phyloP scores from a whole-genome alignment of 2,113 vertebrate species.

The Eubucco bourcierii region DNA sequence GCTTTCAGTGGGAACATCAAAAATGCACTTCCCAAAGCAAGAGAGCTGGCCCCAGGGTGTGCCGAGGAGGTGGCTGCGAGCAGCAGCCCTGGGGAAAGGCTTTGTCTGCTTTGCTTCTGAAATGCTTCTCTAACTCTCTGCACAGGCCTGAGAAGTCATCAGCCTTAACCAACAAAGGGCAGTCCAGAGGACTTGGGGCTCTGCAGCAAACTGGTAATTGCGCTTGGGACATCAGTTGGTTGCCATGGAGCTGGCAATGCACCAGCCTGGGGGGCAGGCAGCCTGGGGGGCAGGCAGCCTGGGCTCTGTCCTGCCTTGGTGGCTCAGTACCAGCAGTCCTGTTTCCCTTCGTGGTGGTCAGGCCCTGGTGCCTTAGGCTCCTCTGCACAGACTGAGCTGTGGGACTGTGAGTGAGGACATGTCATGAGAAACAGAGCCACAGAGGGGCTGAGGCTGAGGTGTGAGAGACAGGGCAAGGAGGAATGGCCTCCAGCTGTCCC shows the following conservation, averaged over 20 bases:
- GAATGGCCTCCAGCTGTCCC: no score
- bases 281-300: no score
- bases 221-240: not conserved
- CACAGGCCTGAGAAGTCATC: constrained; percentile 84
- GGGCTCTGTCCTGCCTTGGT: not conserved
- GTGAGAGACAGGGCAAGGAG: no score
- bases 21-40: not conserved
- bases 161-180: constrained; percentile 77
- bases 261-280: not conserved
- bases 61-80: not conserved
- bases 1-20: not conserved
- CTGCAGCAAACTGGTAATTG: constrained; percentile 81
- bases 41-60: not conserved
- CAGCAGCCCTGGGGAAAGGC: not conserved
- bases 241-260: not conserved
- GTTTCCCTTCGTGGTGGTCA: not conserved
- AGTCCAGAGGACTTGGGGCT: constrained; percentile 79
- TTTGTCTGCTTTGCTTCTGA: not conserved
- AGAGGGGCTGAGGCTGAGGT: not conserved
- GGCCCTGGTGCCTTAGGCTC: not conserved
- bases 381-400: not conserved
- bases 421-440: not conserved
- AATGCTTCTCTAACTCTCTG: not conserved
- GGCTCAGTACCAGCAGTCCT: not conserved
- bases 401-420: not conserved